Conservation (phyloP, 2,797 vertebrate genomes). For the Smutsia temminckii region DNA sequence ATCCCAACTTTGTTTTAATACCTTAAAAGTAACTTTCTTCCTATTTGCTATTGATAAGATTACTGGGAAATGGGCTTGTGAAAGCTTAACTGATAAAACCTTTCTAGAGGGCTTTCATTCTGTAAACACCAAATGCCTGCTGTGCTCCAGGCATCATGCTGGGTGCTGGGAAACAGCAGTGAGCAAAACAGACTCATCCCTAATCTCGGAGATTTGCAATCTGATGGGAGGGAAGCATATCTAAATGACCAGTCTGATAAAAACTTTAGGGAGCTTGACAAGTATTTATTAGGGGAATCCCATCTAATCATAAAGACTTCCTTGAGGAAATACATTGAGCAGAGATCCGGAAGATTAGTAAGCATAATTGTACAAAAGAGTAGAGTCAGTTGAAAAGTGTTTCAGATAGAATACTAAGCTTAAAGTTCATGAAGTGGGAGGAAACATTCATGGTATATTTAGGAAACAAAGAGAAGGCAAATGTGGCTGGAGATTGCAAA, state of each 20-base stretch:
- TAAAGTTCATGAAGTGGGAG: neutral
- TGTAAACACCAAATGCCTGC: neutral
- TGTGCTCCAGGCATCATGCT: neutral
- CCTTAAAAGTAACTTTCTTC: slow-evolving; percentile 17
- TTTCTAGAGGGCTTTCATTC: neutral
- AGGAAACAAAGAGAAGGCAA: neutral
- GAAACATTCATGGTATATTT: neutral
- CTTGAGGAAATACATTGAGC: neutral
- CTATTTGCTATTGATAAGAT: neutral
- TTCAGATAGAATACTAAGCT: neutral
- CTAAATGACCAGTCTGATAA: neutral
- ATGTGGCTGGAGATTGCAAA: neutral
- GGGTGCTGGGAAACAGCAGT: neutral
- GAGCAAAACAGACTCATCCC: neutral
- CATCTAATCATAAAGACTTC: neutral
- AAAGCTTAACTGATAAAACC: neutral
- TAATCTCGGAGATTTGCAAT: neutral
- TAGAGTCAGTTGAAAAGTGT: neutral
- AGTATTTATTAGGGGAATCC: neutral
- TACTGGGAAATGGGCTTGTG: neutral
- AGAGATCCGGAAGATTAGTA: neutral
- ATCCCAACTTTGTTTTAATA: neutral
- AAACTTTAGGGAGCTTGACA: neutral
- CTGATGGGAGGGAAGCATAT: neutral
- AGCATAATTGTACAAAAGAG: neutral